Evolutionary conservation across 2,797 vertebrate genomes (phyloP).

Genomic region (Amblyopsis hoosieri): DNA sequence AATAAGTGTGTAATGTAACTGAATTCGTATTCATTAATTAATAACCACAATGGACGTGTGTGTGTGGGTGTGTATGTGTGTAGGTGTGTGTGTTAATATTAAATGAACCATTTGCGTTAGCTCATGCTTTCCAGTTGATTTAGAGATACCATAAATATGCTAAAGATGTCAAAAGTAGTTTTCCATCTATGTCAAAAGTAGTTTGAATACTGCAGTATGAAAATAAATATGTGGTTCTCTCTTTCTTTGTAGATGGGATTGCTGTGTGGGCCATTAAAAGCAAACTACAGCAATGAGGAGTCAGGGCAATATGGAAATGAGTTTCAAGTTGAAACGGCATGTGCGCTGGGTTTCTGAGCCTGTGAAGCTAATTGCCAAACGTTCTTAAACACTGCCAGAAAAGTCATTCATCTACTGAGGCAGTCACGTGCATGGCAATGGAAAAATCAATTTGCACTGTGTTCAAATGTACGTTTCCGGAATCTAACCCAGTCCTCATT

Average conservation of each 20-base stretch:
- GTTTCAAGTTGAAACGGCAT: slow-evolving; percentile 27
- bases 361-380: slow-evolving; percentile 46
- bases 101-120: slow-evolving; percentile 15
- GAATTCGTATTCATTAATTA: neutral
- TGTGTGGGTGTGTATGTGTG: slow-evolving; percentile 1
- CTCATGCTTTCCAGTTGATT: neutral
- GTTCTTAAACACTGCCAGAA: slow-evolving; percentile 34
- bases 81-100: neutral
- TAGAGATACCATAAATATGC: neutral
- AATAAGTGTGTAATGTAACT: too few relatives aligned
- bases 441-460: slow-evolving; percentile 31
- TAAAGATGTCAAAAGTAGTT: slow-evolving; percentile 9
- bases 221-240: slow-evolving; percentile 6
- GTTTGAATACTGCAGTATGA: neutral
- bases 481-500: slow-evolving; percentile 40
- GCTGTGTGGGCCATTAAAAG: neutral
- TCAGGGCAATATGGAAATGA: slow-evolving; percentile 54
- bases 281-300: slow-evolving; percentile 30
- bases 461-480: slow-evolving; percentile 28
- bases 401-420: slow-evolving; percentile 48
- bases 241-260: slow-evolving; percentile 5
- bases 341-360: slow-evolving; percentile 30
- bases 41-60: neutral
- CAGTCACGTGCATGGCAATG: slow-evolving; percentile 23
- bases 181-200: slow-evolving; percentile 26